Percentiles rank a stretch among this genome's conserved stretches.
phyloP scores from a whole-genome alignment of 2,113 vertebrate species.

The Gila orcuttii region DNA sequence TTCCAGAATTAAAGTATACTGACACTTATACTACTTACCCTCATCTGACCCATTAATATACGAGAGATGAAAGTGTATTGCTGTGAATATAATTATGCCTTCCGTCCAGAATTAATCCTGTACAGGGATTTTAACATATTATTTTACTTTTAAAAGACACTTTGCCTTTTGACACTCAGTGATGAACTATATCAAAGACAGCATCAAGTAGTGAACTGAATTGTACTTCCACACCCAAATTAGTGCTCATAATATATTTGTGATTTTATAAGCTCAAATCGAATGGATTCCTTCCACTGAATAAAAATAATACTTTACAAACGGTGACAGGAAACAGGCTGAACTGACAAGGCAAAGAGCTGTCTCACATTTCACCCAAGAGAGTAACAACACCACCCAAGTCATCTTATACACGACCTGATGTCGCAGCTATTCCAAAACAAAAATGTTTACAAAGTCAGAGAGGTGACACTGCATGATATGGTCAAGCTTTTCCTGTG shows the following conservation, averaged over 20 bases:
- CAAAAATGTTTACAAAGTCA: background rate
- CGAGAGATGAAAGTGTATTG: background rate
- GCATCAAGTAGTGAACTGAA: background rate
- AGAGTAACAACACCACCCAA: constrained; percentile 32
- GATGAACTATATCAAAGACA: background rate
- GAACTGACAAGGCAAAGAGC: constrained; percentile 1
- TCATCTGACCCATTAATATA: constrained; percentile 12
- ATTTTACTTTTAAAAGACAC: background rate
- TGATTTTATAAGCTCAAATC: background rate
- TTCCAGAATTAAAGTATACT: constrained; percentile 13
- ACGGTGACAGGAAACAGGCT: background rate
- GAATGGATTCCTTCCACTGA: background rate
- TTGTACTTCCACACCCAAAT: background rate
- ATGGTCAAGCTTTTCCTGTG: background rate
- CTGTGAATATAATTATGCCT: constrained; percentile 7
- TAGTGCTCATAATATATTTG: background rate
- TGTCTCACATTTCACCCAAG: constrained; percentile 13
- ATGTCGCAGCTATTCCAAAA: background rate
- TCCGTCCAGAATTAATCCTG: background rate
- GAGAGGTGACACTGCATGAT: background rate
- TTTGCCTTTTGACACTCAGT: background rate
- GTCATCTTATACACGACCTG: background rate
- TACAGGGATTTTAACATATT: background rate
- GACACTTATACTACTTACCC: constrained; percentile 24
- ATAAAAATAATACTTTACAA: background rate